Base-by-base conservation (phyloP, 2,113 vertebrate species). In the Phoxinus phoxinus region DNA sequence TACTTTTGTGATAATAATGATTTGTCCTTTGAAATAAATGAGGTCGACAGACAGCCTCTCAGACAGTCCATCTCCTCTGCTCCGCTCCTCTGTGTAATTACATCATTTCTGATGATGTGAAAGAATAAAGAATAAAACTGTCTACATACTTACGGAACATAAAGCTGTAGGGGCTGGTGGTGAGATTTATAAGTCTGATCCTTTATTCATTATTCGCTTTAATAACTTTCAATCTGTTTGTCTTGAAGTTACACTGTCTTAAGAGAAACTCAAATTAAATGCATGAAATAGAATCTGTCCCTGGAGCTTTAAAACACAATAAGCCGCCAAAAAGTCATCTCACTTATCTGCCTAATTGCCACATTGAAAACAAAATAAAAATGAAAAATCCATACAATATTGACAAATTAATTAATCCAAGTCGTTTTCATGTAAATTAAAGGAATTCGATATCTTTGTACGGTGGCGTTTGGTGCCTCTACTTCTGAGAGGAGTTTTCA, bases 401-500 rank as follows among this genome's bases (percentile, higher is more conserved):
- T 53, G 15, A 30, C 4, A 0, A 8, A 53, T 51, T 19, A 75
- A 76, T 81, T 21, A 65, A 51, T 81, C 19, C 44, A 30, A 32
- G 19, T 23, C 5, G 1, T 30, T 65, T 48, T 35, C 10, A 51
- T 67, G 79, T 23, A 63, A 80, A 80, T 80, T 4, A 44, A 27
- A 80, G 35, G n/a, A 63, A 80, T 80, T 19, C n/a, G n/a, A 80
- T 80, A 80, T 63, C n/a, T 63, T 61, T 77, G 69, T n/a, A 9
- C 0, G 7, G n/a, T 75, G n/a, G 27, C 15, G 8, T 51, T 46
- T 46, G 23, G 1, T 56, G 53, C 19, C 19, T 56, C 41, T 44
- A 12, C n/a, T n/a, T 19, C 84, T 81, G 81, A 87, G 91, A 87
- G 69, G 41, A 88, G 91, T 91, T 90, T 71, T 73, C 74, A 72